Evolutionary conservation across 2,888 invertebrate genomes (phyloP).

Genomic region (Yponomeuta cagnagella): DNA sequence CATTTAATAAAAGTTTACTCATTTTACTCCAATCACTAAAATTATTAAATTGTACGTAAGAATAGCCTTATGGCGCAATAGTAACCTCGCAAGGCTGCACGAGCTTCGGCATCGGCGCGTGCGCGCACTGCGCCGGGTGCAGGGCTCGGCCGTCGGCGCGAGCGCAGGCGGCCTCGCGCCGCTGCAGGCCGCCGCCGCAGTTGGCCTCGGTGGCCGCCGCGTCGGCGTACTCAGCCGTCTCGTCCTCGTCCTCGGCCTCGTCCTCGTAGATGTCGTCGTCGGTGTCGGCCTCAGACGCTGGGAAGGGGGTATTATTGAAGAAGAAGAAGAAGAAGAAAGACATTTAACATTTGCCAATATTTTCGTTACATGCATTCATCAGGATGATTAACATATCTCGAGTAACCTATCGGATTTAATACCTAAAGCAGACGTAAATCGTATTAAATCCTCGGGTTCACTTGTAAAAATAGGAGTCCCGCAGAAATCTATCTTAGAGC

Average conservation of each 20-base stretch:
- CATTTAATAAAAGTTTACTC: too few relatives aligned
- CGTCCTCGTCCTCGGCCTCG: constrained; percentile 26
- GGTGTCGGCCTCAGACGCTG: constrained; percentile 38
- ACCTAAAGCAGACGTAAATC: too few relatives aligned
- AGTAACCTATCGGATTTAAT: too few relatives aligned
- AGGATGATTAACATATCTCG: too few relatives aligned
- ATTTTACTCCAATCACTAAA: too few relatives aligned
- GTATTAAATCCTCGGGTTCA: too few relatives aligned
- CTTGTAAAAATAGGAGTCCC: too few relatives aligned
- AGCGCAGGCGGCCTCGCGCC: constrained; percentile 73
- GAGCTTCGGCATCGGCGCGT: constrained; percentile 66
- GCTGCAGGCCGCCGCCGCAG: constrained; percentile 77
- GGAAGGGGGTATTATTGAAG: not conserved
- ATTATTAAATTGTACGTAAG: too few relatives aligned
- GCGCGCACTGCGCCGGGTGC: constrained; percentile 65
- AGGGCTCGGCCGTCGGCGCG: constrained; percentile 64
- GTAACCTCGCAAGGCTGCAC: constrained; percentile 72
- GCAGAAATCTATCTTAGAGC: too few relatives aligned
- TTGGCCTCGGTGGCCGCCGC: constrained; percentile 37
- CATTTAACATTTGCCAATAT: too few relatives aligned
- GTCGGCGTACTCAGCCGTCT: constrained; percentile 44
- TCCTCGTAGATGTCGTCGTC: constrained; percentile 54
- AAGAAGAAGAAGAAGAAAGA: not conserved
- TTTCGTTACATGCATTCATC: too few relatives aligned
- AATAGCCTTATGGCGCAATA: not conserved